A percentile compares a stretch with the other conserved stretches of the same genome.
Evolutionary conservation across 2,888 invertebrate species (phyloP).

Genomic region (Antitype chi): DNA sequence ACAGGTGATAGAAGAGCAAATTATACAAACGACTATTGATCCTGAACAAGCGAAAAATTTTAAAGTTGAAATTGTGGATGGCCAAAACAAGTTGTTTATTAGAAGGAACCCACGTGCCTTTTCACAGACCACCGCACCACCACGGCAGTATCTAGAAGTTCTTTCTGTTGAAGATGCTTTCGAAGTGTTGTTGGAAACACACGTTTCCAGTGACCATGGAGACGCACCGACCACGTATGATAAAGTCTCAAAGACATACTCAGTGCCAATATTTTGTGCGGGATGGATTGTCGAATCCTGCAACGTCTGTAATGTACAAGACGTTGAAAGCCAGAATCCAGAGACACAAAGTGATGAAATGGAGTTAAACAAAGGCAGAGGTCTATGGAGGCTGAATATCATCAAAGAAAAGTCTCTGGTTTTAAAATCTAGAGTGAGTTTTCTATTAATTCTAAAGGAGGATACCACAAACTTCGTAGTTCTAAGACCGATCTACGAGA

Average conservation of each 20-base stretch:
- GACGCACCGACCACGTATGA: background rate
- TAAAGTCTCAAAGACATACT: background rate
- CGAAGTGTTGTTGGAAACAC: conserved; percentile 16
- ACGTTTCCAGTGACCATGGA: conserved; percentile 18
- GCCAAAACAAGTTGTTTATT: conserved; percentile 15
- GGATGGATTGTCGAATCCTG: conserved; percentile 28
- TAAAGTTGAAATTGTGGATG: background rate
- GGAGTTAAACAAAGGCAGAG: background rate
- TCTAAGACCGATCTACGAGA: conserved; percentile 32
- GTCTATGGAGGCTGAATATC: conserved; percentile 48
- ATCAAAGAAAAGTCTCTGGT: background rate
- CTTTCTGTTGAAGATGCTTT: conserved; percentile 47
- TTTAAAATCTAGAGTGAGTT: background rate
- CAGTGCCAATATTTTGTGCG: conserved; percentile 13
- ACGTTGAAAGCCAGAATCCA: background rate
- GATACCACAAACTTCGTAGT: conserved; percentile 46
- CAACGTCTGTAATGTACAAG: conserved; percentile 12
- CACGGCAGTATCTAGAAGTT: background rate
- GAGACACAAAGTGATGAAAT: background rate
- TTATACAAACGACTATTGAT: background rate
- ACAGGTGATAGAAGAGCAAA: conserved; percentile 10
- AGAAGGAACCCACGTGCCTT: background rate
- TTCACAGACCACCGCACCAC: too few relatives aligned
- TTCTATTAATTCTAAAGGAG: conserved; percentile 39
- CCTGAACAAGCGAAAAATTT: background rate